Base-by-base conservation (phyloP, 2,888 invertebrate species). In the Drosophila anomelani region DNA sequence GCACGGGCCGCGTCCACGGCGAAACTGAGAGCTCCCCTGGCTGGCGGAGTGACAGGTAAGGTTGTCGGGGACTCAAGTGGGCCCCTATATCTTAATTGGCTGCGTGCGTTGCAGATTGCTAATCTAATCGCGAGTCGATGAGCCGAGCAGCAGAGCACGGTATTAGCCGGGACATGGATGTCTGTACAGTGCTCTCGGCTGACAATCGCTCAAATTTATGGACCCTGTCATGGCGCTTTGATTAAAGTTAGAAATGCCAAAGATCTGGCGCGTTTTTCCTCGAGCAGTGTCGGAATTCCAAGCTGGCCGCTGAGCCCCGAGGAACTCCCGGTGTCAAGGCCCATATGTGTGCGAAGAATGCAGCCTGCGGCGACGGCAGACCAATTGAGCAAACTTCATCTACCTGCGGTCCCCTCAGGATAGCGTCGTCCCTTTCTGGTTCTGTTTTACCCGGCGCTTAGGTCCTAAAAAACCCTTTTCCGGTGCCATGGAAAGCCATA, bases 381-480 rank as follows among this genome's bases (percentile, higher is more conserved):
- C 84, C 85, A 83, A 81, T 88, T 80, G 83, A 80, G 63, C 77
- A 79, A 67, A 67, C 57, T 49, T 53, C 53, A 53, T 47, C 54
- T 34, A 69, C 56, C 80, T 84, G 84, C 79, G 59, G 12, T n/a
- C 29, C 47, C 47, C 29, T 2, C 3, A 10, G 26, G 9, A 23
- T 76, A 67, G 62, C 32, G 13, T 26, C 32, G 43, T 69, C 41
- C 29, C 55, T 8, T 9, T 61, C 38, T 51, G 20, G 44, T 15
- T 63, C 47, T 57, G 73, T 63, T 51, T 63, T 74, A 76, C 68
- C 88, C 88, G 89, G 82, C 90, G 82, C 88, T 77, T 78, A 86
- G 82, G 77, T 81, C 78, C 69, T 88, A 77, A 85, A 85, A 88
- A 89, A 89, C 81, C 87, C 88, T 86, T 90, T 89, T 89, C 86